Base-by-base conservation (phyloP, 2,113 vertebrate genomes). In the Ondatra zibethicus region DNA sequence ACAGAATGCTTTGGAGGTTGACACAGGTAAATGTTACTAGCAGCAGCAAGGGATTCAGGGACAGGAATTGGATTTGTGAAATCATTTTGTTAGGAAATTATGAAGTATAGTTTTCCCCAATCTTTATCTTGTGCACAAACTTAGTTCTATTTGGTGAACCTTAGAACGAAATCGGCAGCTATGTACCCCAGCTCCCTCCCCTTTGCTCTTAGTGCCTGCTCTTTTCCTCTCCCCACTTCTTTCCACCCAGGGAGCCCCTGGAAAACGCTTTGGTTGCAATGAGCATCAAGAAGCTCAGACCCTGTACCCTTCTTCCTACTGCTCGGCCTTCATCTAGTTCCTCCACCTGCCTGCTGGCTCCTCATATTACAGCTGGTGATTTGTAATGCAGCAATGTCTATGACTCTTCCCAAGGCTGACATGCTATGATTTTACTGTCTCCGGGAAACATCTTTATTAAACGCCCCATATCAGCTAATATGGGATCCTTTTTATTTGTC, bases 51-150 rank as follows among this genome's bases (percentile, higher is more conserved):
- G 27, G 42, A 33, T 29, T 65, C 55, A 84, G 63, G n/a, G 58
- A 13, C 55, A n/a, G 52, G 36, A 39, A 82, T 7, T n/a, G 23
- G 55, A 61, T 25, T 63, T 25, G n/a, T 61, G 7, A 7, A 39
- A 14, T 36, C 92, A 94, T 55, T 31, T 68, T 96, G 55, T 96
- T 94, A 92, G 75, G 66, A n/a, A 91, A 91, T 92, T 92, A 39
- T 61, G 92, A 94, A 96, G 93, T 92, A 88, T 80, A 7, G 63
- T 96, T 93, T 96, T 96, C 93, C 76, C 89, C 73, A 97, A 39
- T 89, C 1, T 73, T 78, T 94, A 11, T 17, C 36, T 65, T 50
- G 72, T 97, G 94, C 95, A 96, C 45, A 78, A 50, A 94, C 95
- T 23, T 21, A 36, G 21, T 65, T 97, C 39, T 39, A 63, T 96